Evolutionary conservation across 2,888 invertebrate species (phyloP).

Genomic region (Linyphia triangularis): DNA sequence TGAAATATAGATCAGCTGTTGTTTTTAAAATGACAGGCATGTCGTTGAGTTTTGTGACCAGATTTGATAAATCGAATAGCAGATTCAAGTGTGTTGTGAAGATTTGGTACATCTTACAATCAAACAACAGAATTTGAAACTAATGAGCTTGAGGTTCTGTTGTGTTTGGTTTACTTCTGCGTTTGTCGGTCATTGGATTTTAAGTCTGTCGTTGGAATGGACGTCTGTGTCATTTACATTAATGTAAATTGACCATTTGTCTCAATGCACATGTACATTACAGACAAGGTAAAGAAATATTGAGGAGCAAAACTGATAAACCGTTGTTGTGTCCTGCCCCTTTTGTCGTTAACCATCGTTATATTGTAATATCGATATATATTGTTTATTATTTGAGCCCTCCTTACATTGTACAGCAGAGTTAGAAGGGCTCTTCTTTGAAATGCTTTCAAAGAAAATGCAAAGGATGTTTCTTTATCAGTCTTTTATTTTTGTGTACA

Average conservation of each 20-base stretch:
- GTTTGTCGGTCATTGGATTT: too few species aligned
- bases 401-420: slow-evolving; percentile 54
- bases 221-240: neutral
- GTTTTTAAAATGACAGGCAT: too few species aligned
- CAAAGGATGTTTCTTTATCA: slow-evolving; percentile 5
- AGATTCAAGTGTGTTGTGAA: too few species aligned
- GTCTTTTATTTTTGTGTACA: slow-evolving; percentile 45
- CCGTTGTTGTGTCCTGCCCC: slow-evolving; percentile 30
- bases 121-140: too few species aligned
- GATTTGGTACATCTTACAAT: too few species aligned
- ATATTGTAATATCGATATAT: slow-evolving; percentile 46
- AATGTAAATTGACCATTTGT: neutral
- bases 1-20: too few species aligned
- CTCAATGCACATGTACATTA: slow-evolving; percentile 54
- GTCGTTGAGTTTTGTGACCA: too few species aligned
- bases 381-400: slow-evolving; percentile 35
- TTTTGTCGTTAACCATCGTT: slow-evolving; percentile 57
- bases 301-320: slow-evolving; percentile 13
- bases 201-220: neutral
- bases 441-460: slow-evolving; percentile 11
- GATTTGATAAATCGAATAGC: too few species aligned
- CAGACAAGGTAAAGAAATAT: neutral
- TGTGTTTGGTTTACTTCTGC: too few species aligned
- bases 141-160: too few species aligned
- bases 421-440: slow-evolving; percentile 16